Base-by-base conservation (phyloP, 2,888 invertebrate species). In the Polietes domitor region DNA sequence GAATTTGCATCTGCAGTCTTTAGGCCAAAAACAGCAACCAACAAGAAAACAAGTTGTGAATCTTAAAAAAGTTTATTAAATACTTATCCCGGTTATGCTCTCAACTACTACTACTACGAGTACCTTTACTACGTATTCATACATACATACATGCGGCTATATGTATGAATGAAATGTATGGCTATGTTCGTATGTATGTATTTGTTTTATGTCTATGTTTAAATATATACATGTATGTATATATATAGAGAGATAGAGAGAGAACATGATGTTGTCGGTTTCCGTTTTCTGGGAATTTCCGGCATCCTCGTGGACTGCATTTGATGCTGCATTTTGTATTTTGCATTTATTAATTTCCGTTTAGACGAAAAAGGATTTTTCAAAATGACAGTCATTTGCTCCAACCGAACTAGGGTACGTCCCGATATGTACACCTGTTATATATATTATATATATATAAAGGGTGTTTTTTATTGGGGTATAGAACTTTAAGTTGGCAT, bases 321-420 rank as follows among this genome's bases (percentile, higher is more conserved):
- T 83, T 63, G 21, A 28, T 75, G 65, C 24, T 63, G 24, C 77
- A 80, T 77, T 65, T 80, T 84, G 78, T 80, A 81, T 84, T 84
- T 80, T 84, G 78, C 83, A 81, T 84, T 84, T 84, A 80, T 84
- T 84, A 84, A 84, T 84, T 84, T 84, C 83, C 80, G 80, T 84
- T 84, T 78, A 81, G 80, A 53, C 74, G 68, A 77, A 83, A 58
- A 84, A 80, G 78, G 58, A 78, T 84, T 84, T 84, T 17, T 37
- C 58, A 53, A 81, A 80, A 78, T 76, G 77, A 78, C 80, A 84
- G 71, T 65, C 21, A 3, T 41, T 65, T 1, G 17, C 15, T 70
- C 70, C 73, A 17, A 21, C 65, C 9, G 9, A 37, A 37, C 37
- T 37, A 4, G 65, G 65, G 12, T 65, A 37, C 41, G 6, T 65